phyloP scores from a whole-genome alignment of 1,140 invertebrate genomes.

The Protaetia brevitarsis region DNA sequence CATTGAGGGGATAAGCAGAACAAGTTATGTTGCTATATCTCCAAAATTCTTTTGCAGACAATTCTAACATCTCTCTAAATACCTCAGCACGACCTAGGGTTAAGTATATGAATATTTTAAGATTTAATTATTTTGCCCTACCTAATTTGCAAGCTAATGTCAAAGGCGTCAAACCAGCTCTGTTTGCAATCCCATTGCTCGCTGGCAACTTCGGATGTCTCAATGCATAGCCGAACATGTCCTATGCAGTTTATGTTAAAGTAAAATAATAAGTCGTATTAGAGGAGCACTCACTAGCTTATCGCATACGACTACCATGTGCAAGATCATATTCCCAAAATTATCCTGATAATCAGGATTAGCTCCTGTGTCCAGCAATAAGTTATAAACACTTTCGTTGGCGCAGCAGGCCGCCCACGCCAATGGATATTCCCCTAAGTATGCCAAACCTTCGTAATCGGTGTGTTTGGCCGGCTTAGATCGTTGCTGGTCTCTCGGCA shows the following conservation, averaged over 20 bases:
- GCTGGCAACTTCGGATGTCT: constrained; percentile 91
- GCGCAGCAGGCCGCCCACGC: constrained; percentile 96
- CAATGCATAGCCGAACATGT: constrained; percentile 97
- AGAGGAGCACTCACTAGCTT: constrained; percentile 67
- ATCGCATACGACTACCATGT: constrained; percentile 97
- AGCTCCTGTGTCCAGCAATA: constrained; percentile 85
- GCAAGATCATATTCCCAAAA: constrained; percentile 94
- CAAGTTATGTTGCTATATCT: constrained; percentile 99
- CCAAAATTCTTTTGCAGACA: constrained; percentile 96
- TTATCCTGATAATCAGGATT: constrained; percentile 90
- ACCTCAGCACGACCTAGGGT: constrained; percentile 81
- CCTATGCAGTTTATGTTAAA: constrained; percentile 56
- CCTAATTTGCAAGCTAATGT: constrained; percentile 90
- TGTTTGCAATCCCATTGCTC: constrained; percentile 83
- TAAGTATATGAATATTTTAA: not conserved
- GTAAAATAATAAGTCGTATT: not conserved
- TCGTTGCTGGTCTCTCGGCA: constrained; percentile 86
- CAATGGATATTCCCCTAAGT: constrained; percentile 93
- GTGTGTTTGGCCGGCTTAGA: constrained; percentile 71
- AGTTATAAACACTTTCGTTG: constrained; percentile 96
- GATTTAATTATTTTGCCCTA: constrained; percentile 18
- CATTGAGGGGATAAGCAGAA: constrained; percentile 94
- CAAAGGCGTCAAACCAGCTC: constrained; percentile 88
- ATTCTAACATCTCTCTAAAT: constrained; percentile 96
- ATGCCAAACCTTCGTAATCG: constrained; percentile 93